Percentiles rank a stretch among this genome's conserved stretches.
These are phyloP conservation scores for Chelidonichthys spinosus DNA, from an alignment of 2,797 vertebrate species.

Conservation along the genomic window DNA sequence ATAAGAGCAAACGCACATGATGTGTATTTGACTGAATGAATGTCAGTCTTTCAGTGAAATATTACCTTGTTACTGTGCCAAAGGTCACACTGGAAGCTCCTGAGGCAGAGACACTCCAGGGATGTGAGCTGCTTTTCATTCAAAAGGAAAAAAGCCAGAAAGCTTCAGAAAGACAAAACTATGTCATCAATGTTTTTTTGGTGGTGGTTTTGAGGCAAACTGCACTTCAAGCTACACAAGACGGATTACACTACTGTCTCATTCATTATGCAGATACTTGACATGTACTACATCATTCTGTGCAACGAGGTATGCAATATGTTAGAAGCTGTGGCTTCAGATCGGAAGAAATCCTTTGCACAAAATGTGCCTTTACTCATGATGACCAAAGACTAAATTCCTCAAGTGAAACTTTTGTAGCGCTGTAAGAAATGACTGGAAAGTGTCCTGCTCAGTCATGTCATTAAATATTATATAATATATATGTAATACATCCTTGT, in stretches of 20 bases:
- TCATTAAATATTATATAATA: neutral
- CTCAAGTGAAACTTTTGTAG: neutral
- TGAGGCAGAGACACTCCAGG: constrained; percentile 1
- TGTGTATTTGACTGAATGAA: constrained; percentile 3
- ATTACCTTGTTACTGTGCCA: neutral
- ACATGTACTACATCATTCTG: neutral
- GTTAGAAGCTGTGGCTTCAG: constrained; percentile 3
- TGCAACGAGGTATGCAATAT: constrained; percentile 9
- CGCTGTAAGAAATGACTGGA: neutral
- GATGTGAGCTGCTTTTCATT: neutral
- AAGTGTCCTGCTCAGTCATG: neutral
- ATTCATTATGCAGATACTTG: constrained; percentile 8
- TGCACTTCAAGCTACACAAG: constrained; percentile 7
- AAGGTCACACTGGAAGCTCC: constrained; percentile 6
- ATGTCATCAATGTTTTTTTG: neutral
- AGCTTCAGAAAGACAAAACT: neutral
- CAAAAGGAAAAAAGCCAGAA: constrained; percentile 21
- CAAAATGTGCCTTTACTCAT: constrained; percentile 34
- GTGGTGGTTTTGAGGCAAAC: neutral
- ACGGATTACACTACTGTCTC: neutral
- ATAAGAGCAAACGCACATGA: neutral
- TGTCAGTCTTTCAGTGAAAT: constrained; percentile 1
- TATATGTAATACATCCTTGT: constrained; percentile 7
- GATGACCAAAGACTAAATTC: constrained; percentile 38
- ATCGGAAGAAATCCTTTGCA: constrained; percentile 32